A percentile compares a stretch with the other conserved stretches of the same genome.
phyloP scores from a whole-genome alignment of 2,888 invertebrate species.

The Tineola bisselliella region DNA sequence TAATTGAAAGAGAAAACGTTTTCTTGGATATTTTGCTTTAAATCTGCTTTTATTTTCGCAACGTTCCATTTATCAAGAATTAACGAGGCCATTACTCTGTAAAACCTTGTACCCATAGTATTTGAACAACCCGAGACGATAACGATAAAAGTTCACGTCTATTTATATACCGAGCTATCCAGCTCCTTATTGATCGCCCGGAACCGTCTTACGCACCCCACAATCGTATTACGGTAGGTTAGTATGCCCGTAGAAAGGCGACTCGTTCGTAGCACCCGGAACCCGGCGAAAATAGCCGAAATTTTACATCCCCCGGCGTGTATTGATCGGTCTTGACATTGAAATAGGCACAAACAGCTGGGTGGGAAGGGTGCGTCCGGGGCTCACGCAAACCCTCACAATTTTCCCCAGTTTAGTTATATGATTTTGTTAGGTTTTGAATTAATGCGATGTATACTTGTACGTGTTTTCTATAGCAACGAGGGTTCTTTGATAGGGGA shows the following conservation, averaged over 20 bases:
- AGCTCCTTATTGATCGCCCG: slow-evolving; percentile 49
- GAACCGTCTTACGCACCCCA: slow-evolving; percentile 48
- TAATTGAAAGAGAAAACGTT: too few species aligned
- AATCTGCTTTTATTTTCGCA: background rate
- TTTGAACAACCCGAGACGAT: background rate
- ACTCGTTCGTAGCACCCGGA: slow-evolving; percentile 52
- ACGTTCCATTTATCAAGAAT: background rate
- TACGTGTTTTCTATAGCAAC: background rate
- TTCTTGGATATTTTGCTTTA: background rate
- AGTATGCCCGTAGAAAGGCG: slow-evolving; percentile 46
- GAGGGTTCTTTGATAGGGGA: background rate
- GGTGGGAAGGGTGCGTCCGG: slow-evolving; percentile 43
- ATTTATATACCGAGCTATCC: slow-evolving; percentile 53
- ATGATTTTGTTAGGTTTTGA: slow-evolving; percentile 15
- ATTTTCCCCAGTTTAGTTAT: slow-evolving; percentile 19
- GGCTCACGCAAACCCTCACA: slow-evolving; percentile 36
- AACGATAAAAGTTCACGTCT: slow-evolving; percentile 55
- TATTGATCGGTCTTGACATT: slow-evolving; percentile 69
- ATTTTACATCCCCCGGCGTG: slow-evolving; percentile 56
- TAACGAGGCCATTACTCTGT: background rate
- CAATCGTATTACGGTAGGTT: slow-evolving; percentile 61
- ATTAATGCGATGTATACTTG: slow-evolving; percentile 2
- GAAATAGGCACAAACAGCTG: slow-evolving; percentile 66
- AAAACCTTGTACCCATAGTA: slow-evolving; percentile 2
- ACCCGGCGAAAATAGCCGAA: slow-evolving; percentile 57